These are phyloP conservation scores for Steinernema carpocapsae DNA, from an alignment of 2,888 invertebrate species.

Conservation along the genomic window DNA sequence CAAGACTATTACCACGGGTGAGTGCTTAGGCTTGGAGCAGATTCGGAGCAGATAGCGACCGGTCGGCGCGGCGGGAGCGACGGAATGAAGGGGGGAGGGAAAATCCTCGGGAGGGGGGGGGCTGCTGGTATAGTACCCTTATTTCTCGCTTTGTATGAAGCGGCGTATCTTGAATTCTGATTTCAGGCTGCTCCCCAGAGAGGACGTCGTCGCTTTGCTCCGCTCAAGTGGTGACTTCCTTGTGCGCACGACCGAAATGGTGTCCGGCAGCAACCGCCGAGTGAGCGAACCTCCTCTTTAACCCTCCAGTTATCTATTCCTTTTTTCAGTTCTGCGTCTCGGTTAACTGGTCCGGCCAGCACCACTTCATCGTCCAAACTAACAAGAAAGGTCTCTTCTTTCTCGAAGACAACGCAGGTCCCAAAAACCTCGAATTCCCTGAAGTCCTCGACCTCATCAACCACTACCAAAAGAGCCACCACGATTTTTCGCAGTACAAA, in stretches of 20 bases:
- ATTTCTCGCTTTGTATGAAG: no score
- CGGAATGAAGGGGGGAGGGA: no score
- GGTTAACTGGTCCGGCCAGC: slow-evolving; percentile 33
- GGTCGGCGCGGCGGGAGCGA: no score
- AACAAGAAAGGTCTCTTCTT: slow-evolving; percentile 1
- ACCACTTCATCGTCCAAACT: slow-evolving; percentile 36
- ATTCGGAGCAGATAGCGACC: no score
- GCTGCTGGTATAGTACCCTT: no score
- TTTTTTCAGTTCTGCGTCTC: slow-evolving; percentile 34
- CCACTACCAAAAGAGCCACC: slow-evolving; percentile 23
- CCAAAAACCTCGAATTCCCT: slow-evolving; percentile 1
- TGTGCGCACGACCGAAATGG: slow-evolving; percentile 34
- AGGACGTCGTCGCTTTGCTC: slow-evolving; percentile 35
- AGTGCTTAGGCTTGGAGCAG: no score
- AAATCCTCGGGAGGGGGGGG: no score
- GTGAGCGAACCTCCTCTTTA: background rate
- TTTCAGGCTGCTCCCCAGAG: slow-evolving; percentile 37
- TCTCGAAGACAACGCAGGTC: background rate
- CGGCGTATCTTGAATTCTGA: no score
- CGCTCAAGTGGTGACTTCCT: slow-evolving; percentile 36
- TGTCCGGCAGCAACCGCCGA: slow-evolving; percentile 19
- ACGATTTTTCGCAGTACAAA: background rate
- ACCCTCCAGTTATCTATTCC: background rate
- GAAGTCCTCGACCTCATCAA: slow-evolving; percentile 36
- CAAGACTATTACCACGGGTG: slow-evolving; percentile 38